phyloP scores from a whole-genome alignment of 2,888 invertebrate species.

The Apodemia zela region DNA sequence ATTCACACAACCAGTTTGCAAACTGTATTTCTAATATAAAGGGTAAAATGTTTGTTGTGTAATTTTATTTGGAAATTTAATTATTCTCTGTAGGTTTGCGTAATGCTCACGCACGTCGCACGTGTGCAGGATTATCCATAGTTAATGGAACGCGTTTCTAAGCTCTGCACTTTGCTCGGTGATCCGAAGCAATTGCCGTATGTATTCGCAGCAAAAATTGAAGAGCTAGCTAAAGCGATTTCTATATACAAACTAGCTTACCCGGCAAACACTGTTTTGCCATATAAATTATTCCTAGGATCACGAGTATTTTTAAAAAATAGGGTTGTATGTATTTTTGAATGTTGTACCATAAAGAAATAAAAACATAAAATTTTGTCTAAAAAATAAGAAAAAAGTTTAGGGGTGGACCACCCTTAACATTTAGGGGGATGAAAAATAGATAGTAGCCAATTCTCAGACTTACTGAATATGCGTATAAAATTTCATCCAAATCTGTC shows the following conservation, averaged over 20 bases:
- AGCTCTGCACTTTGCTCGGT: constrained; percentile 70
- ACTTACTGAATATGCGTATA: too few relatives aligned
- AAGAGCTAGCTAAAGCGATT: background rate
- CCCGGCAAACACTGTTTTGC: too few relatives aligned
- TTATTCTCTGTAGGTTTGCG: constrained; percentile 70
- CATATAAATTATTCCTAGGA: too few relatives aligned
- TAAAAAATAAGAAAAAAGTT: too few relatives aligned
- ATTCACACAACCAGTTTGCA: background rate
- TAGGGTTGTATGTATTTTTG: too few relatives aligned
- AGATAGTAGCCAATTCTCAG: too few relatives aligned
- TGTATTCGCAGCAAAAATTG: background rate
- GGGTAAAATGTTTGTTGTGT: background rate
- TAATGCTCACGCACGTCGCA: constrained; percentile 40
- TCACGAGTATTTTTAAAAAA: too few relatives aligned
- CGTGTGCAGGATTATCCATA: constrained; percentile 41
- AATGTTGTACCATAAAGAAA: too few relatives aligned
- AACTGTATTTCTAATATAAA: background rate
- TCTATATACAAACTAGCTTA: background rate
- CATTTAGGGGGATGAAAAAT: too few relatives aligned
- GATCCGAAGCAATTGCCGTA: constrained; percentile 14
- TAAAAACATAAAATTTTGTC: too few relatives aligned
- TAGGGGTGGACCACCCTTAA: too few relatives aligned
- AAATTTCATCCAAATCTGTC: too few relatives aligned
- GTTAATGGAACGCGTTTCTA: constrained; percentile 73
- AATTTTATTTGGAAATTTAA: constrained; percentile 51